phyloP scores from a whole-genome alignment of 2,113 vertebrate genomes.

The Connochaetes taurinus region DNA sequence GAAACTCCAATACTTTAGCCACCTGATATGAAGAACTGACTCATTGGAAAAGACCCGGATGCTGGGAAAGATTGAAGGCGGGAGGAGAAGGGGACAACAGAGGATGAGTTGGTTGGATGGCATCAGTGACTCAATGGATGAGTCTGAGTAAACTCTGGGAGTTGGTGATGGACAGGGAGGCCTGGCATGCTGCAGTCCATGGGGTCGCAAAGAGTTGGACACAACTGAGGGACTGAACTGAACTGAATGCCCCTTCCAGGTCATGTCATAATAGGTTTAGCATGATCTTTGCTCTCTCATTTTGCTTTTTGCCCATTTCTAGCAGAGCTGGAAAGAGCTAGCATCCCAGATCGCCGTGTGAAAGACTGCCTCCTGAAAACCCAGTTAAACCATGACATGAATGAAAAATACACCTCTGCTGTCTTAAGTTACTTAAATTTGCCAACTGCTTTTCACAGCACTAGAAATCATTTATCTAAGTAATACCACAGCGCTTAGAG shows the following conservation, averaged over 20 bases:
- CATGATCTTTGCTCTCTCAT: not conserved
- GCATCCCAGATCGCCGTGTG: not conserved
- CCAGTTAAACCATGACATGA: not conserved
- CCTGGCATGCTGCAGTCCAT: not conserved
- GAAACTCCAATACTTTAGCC: not conserved
- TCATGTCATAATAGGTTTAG: not conserved
- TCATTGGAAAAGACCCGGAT: not conserved
- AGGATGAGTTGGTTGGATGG: not conserved
- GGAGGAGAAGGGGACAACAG: not conserved
- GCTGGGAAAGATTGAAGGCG: rapidly evolving
- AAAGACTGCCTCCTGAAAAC: not conserved
- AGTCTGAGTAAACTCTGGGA: not conserved
- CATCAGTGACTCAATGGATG: not conserved
- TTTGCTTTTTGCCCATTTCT: not conserved
- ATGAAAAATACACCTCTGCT: not conserved
- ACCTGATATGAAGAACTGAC: not conserved
- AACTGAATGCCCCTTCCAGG: not conserved
- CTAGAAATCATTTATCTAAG: not conserved
- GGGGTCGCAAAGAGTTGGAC: not conserved
- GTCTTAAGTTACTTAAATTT: not conserved
- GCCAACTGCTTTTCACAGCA: not conserved
- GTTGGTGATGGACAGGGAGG: not conserved
- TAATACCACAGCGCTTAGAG: not conserved
- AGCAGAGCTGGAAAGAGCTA: not conserved
- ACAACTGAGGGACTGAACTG: not conserved